Evolutionary conservation across 2,113 vertebrate genomes (phyloP).

Genomic region (Eurypyga helias): DNA sequence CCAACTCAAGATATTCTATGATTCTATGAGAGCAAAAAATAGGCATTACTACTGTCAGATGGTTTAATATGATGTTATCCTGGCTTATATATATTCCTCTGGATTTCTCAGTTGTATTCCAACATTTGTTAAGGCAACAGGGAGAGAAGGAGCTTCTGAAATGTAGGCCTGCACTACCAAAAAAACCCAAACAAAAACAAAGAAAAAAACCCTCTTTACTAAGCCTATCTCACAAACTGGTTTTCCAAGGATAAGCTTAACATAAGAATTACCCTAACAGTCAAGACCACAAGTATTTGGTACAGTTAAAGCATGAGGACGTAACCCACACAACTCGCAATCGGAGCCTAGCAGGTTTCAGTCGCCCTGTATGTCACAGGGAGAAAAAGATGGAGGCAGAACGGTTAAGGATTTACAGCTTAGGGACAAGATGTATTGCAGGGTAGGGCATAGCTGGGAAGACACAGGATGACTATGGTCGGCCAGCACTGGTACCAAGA

Average conservation of each 20-base stretch:
- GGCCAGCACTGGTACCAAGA: background rate
- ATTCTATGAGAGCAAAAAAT: background rate
- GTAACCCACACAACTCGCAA: background rate
- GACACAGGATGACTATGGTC: background rate
- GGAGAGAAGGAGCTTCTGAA: background rate
- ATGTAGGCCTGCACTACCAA: background rate
- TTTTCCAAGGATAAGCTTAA: background rate
- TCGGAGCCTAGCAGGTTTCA: background rate
- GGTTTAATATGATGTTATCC: background rate
- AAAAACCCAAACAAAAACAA: background rate
- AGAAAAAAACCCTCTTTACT: background rate
- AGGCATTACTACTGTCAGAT: background rate
- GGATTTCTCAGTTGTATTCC: background rate
- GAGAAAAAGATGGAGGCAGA: background rate
- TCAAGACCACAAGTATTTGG: background rate
- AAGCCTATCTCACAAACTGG: background rate
- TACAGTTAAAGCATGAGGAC: background rate
- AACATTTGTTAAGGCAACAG: background rate
- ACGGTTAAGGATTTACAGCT: background rate
- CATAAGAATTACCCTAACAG: background rate
- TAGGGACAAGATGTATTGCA: background rate
- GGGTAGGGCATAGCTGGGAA: background rate
- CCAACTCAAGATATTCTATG: too few species aligned
- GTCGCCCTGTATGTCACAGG: background rate
- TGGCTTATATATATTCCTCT: background rate